Conservation (phyloP, 2,888 invertebrate genomes). For the Cistogaster globosa region DNA sequence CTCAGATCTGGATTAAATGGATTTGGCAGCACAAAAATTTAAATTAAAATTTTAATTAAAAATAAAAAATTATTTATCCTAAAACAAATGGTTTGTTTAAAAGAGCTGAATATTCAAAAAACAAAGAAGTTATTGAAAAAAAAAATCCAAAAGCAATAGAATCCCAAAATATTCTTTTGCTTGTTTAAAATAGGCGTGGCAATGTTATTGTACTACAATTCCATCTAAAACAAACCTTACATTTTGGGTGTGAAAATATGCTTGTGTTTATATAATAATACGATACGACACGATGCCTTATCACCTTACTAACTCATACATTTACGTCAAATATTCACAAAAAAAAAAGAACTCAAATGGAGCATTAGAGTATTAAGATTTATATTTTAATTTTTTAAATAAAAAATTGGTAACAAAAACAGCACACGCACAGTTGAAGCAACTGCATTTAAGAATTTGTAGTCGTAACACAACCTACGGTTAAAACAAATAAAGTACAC, state of each 20-base stretch:
- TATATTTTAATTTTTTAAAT: conserved; percentile 27
- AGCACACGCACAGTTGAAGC: conserved; percentile 68
- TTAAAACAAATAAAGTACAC: conserved; percentile 42
- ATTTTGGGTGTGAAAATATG: conserved; percentile 3
- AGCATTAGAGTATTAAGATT: conserved; percentile 62
- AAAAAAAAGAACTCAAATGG: conserved; percentile 49
- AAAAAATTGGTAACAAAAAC: conserved; percentile 71
- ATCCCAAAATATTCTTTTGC: no score
- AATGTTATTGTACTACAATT: no score
- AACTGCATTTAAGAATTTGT: conserved; percentile 71
- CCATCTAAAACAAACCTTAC: not conserved
- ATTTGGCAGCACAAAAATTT: no score
- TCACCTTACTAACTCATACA: conserved; percentile 55
- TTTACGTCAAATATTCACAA: conserved; percentile 14
- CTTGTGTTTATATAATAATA: conserved; percentile 1
- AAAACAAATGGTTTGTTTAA: no score
- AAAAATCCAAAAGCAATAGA: no score
- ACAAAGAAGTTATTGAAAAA: no score
- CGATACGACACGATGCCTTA: conserved; percentile 51
- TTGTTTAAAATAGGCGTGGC: not conserved
- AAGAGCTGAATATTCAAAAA: no score
- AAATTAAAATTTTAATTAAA: no score
- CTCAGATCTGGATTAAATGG: no score
- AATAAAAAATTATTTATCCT: no score
- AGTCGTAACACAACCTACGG: conserved; percentile 62